phyloP scores from a whole-genome alignment of 2,888 invertebrate genomes.

The Ceriagrion tenellum region DNA sequence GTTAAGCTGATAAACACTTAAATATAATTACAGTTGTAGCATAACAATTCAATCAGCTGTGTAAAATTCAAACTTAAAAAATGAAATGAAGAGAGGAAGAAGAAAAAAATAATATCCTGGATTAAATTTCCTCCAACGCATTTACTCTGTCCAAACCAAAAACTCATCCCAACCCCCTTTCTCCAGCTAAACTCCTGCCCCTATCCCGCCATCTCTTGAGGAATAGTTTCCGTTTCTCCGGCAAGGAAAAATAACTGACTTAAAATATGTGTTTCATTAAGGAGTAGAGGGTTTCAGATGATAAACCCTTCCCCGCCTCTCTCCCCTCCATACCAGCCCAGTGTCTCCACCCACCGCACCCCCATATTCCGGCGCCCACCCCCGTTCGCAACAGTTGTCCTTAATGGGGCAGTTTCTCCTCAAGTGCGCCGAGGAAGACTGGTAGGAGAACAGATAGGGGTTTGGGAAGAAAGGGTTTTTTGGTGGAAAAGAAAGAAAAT shows the following conservation, averaged over 20 bases:
- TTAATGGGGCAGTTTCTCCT: constrained; percentile 57
- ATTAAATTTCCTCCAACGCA: neutral
- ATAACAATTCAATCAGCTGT: too few relatives aligned
- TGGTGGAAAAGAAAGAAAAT: neutral
- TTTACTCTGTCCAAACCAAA: neutral
- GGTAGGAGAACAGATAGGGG: neutral
- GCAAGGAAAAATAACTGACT: constrained; percentile 46
- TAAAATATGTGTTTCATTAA: constrained; percentile 67
- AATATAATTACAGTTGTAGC: too few relatives aligned
- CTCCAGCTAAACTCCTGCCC: neutral
- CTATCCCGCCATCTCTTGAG: constrained; percentile 3
- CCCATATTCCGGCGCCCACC: neutral
- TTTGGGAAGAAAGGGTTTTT: neutral
- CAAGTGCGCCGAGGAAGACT: neutral
- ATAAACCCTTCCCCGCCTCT: constrained; percentile 18
- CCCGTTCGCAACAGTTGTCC: constrained; percentile 58
- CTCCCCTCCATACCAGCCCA: neutral
- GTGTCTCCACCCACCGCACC: neutral
- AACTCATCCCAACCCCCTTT: neutral
- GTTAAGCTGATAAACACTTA: too few relatives aligned
- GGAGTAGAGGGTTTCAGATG: constrained; percentile 49
- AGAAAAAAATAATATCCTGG: neutral
- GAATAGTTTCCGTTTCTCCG: constrained; percentile 40
- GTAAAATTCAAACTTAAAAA: too few relatives aligned
- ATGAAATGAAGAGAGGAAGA: neutral